These are phyloP conservation scores for Elysia chlorotica DNA, from an alignment of 1,140 invertebrate species.

Conservation along the genomic window DNA sequence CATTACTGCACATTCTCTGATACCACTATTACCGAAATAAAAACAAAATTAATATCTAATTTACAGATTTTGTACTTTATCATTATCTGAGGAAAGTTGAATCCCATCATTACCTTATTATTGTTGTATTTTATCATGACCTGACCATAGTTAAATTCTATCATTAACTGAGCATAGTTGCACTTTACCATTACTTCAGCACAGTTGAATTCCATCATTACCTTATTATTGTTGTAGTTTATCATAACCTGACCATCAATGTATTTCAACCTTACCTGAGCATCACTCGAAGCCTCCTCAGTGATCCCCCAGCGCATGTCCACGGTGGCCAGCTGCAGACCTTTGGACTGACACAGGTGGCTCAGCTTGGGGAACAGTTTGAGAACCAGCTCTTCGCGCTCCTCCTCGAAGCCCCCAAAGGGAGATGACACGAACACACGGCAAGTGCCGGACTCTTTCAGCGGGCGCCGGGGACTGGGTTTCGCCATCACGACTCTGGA, in stretches of 20 bases:
- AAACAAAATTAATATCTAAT: too few species aligned
- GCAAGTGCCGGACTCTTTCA: constrained; percentile 44
- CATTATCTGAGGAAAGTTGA: too few species aligned
- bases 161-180: background rate
- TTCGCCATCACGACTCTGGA: too few species aligned
- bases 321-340: constrained; percentile 51
- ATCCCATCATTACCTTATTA: too few species aligned
- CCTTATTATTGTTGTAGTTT: too few species aligned
- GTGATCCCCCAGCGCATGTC: constrained; percentile 59
- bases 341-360: constrained; percentile 44
- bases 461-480: too few species aligned
- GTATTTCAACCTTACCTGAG: constrained; percentile 24
- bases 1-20: too few species aligned
- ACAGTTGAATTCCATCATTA: background rate
- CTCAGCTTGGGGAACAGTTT: constrained; percentile 48
- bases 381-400: constrained; percentile 47
- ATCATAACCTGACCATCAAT: background rate
- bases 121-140: too few species aligned
- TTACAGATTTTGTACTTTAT: too few species aligned
- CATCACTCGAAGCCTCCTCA: constrained; percentile 40
- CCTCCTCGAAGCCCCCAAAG: constrained; percentile 51
- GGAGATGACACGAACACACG: constrained; percentile 56
- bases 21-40: too few species aligned
- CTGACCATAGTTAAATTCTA: too few species aligned
- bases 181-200: background rate